A percentile compares a stretch with the other conserved stretches of the same genome.
Conservation (phyloP, 2,888 invertebrate genomes). For the Nymphalis urticae region DNA sequence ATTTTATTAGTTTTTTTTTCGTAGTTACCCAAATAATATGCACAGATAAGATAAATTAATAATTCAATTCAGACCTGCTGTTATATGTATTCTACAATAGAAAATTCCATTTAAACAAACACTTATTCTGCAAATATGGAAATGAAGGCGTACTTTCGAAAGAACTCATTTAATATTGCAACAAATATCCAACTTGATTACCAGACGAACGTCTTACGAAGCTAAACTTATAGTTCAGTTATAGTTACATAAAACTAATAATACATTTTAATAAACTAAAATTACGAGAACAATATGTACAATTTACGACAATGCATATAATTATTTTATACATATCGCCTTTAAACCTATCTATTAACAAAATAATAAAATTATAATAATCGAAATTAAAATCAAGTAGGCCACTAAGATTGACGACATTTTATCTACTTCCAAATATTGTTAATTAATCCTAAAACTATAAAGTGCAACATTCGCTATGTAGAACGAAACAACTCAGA, state of each 20-base stretch:
- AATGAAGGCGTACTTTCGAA: constrained; percentile 46
- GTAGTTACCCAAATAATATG: constrained; percentile 62
- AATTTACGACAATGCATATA: constrained; percentile 68
- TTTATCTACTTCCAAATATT: constrained; percentile 72
- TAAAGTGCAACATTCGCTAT: constrained; percentile 78
- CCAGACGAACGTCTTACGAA: constrained; percentile 67
- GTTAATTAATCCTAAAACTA: constrained; percentile 70
- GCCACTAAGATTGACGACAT: constrained; percentile 75
- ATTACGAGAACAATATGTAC: constrained; percentile 79
- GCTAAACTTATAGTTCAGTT: constrained; percentile 66
- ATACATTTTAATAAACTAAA: constrained; percentile 75
- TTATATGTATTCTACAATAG: constrained; percentile 62
- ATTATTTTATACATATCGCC: constrained; percentile 76
- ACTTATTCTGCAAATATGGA: constrained; percentile 41
- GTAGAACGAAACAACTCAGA: constrained; percentile 74
- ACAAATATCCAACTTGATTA: constrained; percentile 76
- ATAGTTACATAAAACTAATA: constrained; percentile 66
- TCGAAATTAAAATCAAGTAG: constrained; percentile 70
- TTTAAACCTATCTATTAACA: constrained; percentile 78
- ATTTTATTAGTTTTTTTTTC: constrained; percentile 73
- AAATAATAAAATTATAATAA: constrained; percentile 53
- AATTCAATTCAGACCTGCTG: constrained; percentile 66
- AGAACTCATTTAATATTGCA: constrained; percentile 60
- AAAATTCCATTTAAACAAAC: constrained; percentile 53
- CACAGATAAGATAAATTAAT: constrained; percentile 49